Evolutionary conservation across 37 sponge, comb jelly and placozoan species (phyloP), one percentile per base, ranked within the genome.

Genomic region (Ianthella basta): DNA sequence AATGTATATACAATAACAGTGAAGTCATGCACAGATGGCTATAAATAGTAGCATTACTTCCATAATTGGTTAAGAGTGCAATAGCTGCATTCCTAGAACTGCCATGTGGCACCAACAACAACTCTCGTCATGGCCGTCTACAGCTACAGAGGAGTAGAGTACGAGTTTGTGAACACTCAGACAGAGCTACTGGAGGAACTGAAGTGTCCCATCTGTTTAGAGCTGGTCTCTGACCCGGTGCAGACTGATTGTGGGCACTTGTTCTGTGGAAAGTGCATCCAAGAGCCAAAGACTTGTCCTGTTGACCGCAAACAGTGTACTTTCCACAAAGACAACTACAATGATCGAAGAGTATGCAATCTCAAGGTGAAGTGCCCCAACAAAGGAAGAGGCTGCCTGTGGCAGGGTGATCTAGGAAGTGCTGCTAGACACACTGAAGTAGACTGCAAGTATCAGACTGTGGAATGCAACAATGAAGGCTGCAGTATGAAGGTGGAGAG

Each of bases 331-430:
- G 82, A 91, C 67, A 87, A 73, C 33, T 40, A 56, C 55, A 75
- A 60, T 41, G 78, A 32, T 8, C 54, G 91, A 27, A 72, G 69
- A 60, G 67, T 87, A 23, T 80, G 81, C 54, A 77, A 55, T 15
- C 74, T 91, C 3, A 39, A 82, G 27, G 82, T 91, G 35, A 25
- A 37, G 35, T 91, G 91, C 57, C 84, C 81, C 4, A 79, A 91
- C 5, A 72, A 39, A 29, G 30, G 34, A 35, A 27, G 59, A 37
- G 91, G 91, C 18, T 91, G 91, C 60, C 29, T 12, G 56, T 91
- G 91, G 91, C 33, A 41, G 19, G 91, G 88, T 14, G 63, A 34
- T 15, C 67, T 91, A 18, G 83, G 84, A 27, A 24, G n/a, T 4
- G 25, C 82, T 18, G 57, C 61, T 39, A 24, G 55, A 23, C 91